Evolutionary conservation across 2,888 invertebrate genomes (phyloP).

Genomic region (Drosophila sordidula): DNA sequence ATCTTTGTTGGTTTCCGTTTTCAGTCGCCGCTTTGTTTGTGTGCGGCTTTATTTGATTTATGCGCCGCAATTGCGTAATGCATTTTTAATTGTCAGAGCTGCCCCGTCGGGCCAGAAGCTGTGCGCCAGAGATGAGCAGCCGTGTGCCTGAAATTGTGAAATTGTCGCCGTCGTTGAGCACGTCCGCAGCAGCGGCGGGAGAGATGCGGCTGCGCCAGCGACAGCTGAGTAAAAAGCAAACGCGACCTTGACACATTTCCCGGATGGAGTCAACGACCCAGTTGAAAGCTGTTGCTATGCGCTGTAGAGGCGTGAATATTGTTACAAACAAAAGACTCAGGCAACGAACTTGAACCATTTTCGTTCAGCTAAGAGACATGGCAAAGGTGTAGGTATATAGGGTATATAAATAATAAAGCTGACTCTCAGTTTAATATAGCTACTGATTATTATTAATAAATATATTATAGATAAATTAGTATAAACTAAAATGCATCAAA

Average conservation of each 20-base stretch:
- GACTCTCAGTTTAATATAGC: no score
- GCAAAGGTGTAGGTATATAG: no score
- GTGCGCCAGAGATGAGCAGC: constrained; percentile 26
- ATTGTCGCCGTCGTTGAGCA: constrained; percentile 50
- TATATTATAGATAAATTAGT: no score
- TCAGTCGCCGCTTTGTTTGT: constrained; percentile 4
- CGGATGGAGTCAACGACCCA: constrained; percentile 56
- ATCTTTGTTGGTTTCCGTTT: constrained; percentile 44
- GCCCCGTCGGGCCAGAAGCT: constrained; percentile 18
- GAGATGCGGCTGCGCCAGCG: constrained; percentile 26
- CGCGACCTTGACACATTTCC: constrained; percentile 61
- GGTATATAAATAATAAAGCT: no score
- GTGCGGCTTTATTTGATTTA: constrained; percentile 46
- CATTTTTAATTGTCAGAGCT: constrained; percentile 53
- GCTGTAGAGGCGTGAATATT: constrained; percentile 13
- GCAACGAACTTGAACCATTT: constrained; percentile 55
- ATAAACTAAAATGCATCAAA: no score
- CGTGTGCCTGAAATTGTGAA: constrained; percentile 58
- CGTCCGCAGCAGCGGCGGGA: constrained; percentile 50
- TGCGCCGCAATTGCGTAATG: constrained; percentile 57
- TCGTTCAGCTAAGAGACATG: neutral
- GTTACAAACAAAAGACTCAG: constrained; percentile 51
- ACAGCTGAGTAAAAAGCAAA: constrained; percentile 24
- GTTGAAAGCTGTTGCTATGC: constrained; percentile 21
- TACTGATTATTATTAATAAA: no score